Evolutionary conservation across 2,888 invertebrate genomes (phyloP).

Genomic region (Phytoseiulus persimilis): DNA sequence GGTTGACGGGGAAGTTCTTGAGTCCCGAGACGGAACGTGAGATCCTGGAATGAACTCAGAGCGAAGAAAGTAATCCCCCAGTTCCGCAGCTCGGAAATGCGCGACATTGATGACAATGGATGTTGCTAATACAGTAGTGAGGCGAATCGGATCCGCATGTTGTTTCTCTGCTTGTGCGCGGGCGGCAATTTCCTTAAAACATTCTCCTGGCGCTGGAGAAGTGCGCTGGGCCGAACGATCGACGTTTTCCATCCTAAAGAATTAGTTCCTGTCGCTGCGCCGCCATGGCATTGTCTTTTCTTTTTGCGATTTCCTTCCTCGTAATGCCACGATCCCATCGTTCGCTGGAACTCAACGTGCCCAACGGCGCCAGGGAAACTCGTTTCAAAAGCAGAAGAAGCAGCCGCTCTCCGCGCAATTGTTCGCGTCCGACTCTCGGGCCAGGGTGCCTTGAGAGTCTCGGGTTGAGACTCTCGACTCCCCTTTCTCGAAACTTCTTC

Average conservation of each 20-base stretch:
- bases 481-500: too few species aligned
- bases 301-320: neutral
- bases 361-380: neutral
- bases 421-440: neutral
- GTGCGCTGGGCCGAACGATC: neutral
- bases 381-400: neutral
- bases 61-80: neutral
- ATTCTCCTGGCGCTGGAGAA: neutral
- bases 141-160: neutral
- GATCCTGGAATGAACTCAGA: neutral
- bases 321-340: neutral
- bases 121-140: neutral
- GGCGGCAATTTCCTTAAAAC: conserved; percentile 5
- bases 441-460: too few species aligned
- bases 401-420: neutral
- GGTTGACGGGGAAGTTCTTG: neutral
- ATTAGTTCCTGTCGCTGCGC: neutral
- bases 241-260: neutral
- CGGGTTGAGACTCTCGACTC: too few species aligned
- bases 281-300: neutral
- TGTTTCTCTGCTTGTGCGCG: neutral
- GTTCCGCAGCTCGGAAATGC: neutral
- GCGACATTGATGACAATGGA: neutral
- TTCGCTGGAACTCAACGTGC: neutral
- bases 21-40: neutral